These are phyloP conservation scores for Poeciliopsis infans DNA, from an alignment of 2,797 vertebrate genomes.

Conservation along the genomic window DNA sequence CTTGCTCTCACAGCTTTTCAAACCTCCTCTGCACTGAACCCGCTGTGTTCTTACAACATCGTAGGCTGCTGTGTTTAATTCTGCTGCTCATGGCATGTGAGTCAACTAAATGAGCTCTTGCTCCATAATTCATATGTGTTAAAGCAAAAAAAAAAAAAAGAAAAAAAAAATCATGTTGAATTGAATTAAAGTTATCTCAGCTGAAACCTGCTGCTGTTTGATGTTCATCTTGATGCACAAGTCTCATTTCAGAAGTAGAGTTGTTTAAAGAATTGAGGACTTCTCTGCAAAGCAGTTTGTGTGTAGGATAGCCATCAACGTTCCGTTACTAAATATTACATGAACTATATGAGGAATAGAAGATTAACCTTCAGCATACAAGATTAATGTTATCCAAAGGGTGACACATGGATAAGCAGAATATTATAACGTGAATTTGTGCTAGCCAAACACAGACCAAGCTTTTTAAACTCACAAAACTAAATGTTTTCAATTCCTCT, in stretches of 20 bases:
- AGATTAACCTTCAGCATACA: conserved; percentile 2
- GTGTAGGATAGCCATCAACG: neutral
- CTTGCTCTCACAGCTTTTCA: conserved; percentile 5
- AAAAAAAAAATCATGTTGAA: conserved; percentile 33
- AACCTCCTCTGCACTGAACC: conserved; percentile 16
- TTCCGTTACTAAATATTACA: conserved; percentile 3
- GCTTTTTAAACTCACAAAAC: neutral
- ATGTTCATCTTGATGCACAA: conserved; percentile 49
- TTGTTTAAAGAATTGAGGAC: neutral
- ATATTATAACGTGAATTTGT: neutral
- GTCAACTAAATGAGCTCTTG: conserved; percentile 41
- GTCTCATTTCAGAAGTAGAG: conserved; percentile 18
- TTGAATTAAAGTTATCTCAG: conserved; percentile 36
- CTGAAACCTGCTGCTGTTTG: conserved; percentile 44
- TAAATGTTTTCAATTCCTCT: neutral
- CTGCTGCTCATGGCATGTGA: conserved; percentile 35
- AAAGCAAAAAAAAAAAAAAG: conserved; percentile 31
- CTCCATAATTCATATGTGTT: conserved; percentile 64
- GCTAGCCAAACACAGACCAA: neutral
- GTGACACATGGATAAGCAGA: neutral
- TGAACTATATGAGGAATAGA: conserved; percentile 2
- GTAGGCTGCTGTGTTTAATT: conserved; percentile 58
- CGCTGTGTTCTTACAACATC: conserved; percentile 34
- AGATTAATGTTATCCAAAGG: neutral
- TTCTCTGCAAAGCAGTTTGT: conserved; percentile 15